phyloP scores from a whole-genome alignment of 1,140 invertebrate genomes.

The Heliconius himera region DNA sequence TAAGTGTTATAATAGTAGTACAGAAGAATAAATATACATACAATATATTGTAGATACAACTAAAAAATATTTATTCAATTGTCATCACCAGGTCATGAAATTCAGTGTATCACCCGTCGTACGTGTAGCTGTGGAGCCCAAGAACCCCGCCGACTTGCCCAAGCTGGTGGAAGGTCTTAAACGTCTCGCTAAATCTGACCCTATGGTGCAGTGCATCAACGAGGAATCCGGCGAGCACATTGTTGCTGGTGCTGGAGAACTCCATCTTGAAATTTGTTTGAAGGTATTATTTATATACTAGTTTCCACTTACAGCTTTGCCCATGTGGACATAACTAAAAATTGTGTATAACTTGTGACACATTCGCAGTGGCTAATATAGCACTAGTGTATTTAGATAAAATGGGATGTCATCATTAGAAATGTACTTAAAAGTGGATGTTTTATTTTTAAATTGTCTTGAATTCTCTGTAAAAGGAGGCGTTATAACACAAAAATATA shows the following conservation, averaged over 20 bases:
- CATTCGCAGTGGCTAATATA: too few species aligned
- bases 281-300: constrained; percentile 82
- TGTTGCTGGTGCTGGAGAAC: constrained; percentile 99
- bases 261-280: constrained; percentile 99
- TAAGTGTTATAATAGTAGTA: not conserved
- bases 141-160: constrained; percentile 99
- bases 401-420: too few species aligned
- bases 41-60: not conserved
- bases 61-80: not conserved
- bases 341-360: too few species aligned
- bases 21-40: not conserved
- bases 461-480: too few species aligned
- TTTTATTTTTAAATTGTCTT: too few species aligned
- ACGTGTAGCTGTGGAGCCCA: constrained; percentile 99
- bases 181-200: constrained; percentile 99
- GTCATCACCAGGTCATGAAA: constrained; percentile 91
- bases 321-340: too few species aligned
- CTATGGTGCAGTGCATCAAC: constrained; percentile 99
- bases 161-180: constrained; percentile 99
- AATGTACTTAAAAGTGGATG: too few species aligned
- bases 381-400: too few species aligned
- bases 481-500: too few species aligned
- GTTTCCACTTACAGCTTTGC: not conserved
- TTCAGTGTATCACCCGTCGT: constrained; percentile 99
- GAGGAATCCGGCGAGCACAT: constrained; percentile 99